These are phyloP conservation scores for Sebastes vulpes DNA, from an alignment of 2,797 vertebrate genomes.

Conservation along the genomic window DNA sequence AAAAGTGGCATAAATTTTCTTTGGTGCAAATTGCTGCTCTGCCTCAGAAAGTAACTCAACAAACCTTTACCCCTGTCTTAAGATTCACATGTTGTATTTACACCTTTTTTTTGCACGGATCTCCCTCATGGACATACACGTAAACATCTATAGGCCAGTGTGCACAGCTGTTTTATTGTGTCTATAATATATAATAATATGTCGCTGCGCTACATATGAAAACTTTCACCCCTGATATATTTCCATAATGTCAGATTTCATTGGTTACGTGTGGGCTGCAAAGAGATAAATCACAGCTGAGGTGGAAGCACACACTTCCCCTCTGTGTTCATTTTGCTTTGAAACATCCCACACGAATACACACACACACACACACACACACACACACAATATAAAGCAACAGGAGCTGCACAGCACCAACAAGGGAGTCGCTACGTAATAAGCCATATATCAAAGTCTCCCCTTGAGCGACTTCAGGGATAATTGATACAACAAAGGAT, in stretches of 20 bases:
- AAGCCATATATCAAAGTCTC: constrained; percentile 65
- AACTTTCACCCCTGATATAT: background rate
- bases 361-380: background rate
- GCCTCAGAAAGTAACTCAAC: background rate
- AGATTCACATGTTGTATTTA: background rate
- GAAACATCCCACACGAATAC: background rate
- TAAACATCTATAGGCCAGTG: background rate
- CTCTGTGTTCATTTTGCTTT: constrained; percentile 16
- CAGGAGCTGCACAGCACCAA: constrained; percentile 28
- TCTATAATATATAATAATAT: background rate
- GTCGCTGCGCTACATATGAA: background rate
- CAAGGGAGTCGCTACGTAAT: constrained; percentile 54
- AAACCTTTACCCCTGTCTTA: background rate
- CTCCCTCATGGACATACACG: background rate
- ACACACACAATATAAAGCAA: constrained; percentile 6
- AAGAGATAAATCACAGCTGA: background rate
- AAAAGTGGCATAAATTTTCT: constrained; percentile 7
- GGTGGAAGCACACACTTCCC: constrained; percentile 1
- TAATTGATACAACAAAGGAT: constrained; percentile 71
- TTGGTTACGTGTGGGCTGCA: background rate
- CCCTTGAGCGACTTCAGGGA: constrained; percentile 59
- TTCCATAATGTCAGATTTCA: constrained; percentile 15
- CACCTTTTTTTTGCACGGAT: background rate
- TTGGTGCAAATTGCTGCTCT: constrained; percentile 4
- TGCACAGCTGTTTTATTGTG: background rate